These are phyloP conservation scores for Cephus nigrinus DNA, from an alignment of 2,888 invertebrate species.

Conservation along the genomic window DNA sequence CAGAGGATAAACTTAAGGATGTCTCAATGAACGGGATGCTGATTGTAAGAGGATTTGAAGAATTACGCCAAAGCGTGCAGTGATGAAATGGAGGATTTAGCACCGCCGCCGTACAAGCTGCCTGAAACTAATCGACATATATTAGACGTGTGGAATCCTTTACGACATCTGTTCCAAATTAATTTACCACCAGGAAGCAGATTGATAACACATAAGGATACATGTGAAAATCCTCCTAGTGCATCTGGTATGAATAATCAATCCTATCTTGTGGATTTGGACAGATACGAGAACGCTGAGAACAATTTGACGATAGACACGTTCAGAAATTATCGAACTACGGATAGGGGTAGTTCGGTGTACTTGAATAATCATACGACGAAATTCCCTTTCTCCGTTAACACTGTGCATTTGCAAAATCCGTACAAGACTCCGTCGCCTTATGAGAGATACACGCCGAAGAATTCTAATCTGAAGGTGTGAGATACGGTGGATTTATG, in stretches of 20 bases:
- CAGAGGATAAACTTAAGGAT: too few relatives aligned
- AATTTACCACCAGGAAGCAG: background rate
- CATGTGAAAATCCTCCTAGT: background rate
- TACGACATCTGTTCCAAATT: background rate
- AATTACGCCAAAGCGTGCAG: too few relatives aligned
- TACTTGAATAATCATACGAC: conserved; percentile 31
- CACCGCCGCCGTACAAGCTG: conserved; percentile 15
- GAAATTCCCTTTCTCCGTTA: conserved; percentile 36
- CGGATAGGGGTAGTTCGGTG: conserved; percentile 26
- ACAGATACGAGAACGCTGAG: background rate
- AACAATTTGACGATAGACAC: background rate
- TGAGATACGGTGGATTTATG: conserved; percentile 27
- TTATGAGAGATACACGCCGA: conserved; percentile 41
- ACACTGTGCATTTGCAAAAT: conserved; percentile 48
- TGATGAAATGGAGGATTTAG: conserved; percentile 14
- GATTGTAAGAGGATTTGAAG: too few relatives aligned
- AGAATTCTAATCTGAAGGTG: conserved; percentile 32
- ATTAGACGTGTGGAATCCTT: conserved; percentile 7
- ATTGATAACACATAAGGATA: conserved; percentile 1
- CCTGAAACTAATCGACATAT: conserved; percentile 12
- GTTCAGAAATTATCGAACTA: conserved; percentile 12
- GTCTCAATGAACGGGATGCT: too few relatives aligned
- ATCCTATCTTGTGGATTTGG: background rate
- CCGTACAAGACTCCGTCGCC: conserved; percentile 40
- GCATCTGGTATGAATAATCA: background rate